Conservation (phyloP, 2,113 vertebrate species). For the Pitta sordida region DNA sequence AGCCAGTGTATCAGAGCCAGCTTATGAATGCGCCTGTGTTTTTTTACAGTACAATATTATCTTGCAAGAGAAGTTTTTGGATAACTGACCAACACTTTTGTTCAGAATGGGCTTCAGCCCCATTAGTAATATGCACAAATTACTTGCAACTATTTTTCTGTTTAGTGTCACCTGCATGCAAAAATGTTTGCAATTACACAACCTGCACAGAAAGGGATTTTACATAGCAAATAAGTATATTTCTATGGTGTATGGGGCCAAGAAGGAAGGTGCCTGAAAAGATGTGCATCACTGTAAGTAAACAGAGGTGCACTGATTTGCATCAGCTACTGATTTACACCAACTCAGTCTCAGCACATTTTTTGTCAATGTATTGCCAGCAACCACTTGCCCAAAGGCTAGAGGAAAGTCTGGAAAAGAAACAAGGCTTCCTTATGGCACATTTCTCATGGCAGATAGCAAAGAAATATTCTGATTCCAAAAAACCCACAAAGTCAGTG, state of each 20-base stretch:
- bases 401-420: background rate
- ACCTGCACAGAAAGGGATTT: background rate
- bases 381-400: background rate
- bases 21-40: background rate
- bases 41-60: background rate
- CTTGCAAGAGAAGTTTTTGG: background rate
- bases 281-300: background rate
- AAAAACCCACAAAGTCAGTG: constrained; percentile 21
- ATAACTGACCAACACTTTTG: background rate
- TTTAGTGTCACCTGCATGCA: background rate
- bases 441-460: background rate
- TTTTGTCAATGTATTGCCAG: background rate
- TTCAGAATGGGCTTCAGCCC: background rate
- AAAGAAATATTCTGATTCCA: background rate
- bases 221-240: background rate
- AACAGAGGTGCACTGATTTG: background rate
- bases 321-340: background rate
- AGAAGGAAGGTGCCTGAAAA: background rate
- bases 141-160: background rate
- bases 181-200: background rate
- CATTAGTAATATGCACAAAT: background rate
- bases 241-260: background rate
- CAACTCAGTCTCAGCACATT: background rate
- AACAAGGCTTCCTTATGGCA: background rate
- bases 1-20: background rate